Percentiles rank a stretch among this genome's conserved stretches.
Evolutionary conservation across 2,797 vertebrate species (phyloP).

Genomic region (Lophius americanus): DNA sequence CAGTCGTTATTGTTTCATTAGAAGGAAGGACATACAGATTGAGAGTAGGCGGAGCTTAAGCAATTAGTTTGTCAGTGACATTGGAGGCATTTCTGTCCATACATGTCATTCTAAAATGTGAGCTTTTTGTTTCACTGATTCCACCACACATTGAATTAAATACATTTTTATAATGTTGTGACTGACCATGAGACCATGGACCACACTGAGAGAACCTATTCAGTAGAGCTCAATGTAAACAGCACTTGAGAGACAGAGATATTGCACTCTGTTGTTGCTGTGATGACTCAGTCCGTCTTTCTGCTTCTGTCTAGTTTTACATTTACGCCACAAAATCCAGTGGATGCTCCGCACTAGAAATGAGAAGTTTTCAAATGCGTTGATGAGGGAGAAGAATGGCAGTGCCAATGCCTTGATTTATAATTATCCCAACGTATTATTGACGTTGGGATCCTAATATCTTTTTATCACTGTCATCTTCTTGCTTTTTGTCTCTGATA

Average conservation of each 20-base stretch:
- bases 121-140: background rate
- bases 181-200: slow-evolving; percentile 4
- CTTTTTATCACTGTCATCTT: too few relatives aligned
- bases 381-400: too few relatives aligned
- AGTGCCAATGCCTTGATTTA: too few relatives aligned
- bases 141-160: background rate
- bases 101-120: background rate
- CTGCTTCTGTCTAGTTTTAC: slow-evolving; percentile 33
- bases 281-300: slow-evolving; percentile 26
- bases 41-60: background rate
- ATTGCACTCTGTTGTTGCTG: slow-evolving; percentile 24
- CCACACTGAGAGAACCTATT: slow-evolving; percentile 3
- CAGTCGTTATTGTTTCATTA: background rate
- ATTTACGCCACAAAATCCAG: too few relatives aligned
- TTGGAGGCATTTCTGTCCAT: background rate
- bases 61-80: background rate
- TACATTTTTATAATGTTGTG: background rate
- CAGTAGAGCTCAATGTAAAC: background rate
- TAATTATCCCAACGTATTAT: too few relatives aligned
- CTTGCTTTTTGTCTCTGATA: too few relatives aligned
- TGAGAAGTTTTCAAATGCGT: too few relatives aligned
- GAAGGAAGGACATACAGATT: too few relatives aligned
- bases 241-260: background rate
- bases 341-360: too few relatives aligned
- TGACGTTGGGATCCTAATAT: too few relatives aligned